These are phyloP conservation scores for Ophioninae sp. DNA, from an alignment of 2,888 invertebrate genomes.

Conservation along the genomic window DNA sequence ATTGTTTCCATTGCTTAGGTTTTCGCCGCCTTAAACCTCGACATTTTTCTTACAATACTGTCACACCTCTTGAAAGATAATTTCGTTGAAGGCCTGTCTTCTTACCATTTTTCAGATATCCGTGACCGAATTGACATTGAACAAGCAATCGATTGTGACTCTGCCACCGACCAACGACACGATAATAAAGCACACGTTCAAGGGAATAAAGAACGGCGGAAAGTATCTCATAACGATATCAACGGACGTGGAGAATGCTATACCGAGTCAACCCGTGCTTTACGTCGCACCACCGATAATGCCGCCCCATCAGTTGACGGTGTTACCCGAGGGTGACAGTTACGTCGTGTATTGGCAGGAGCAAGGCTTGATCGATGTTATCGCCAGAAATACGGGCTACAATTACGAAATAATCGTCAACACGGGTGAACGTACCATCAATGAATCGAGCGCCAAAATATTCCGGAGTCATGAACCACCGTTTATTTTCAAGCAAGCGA, in stretches of 20 bases:
- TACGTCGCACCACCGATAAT: conserved; percentile 84
- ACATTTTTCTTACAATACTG: background rate
- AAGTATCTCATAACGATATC: conserved; percentile 82
- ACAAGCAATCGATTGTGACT: conserved; percentile 81
- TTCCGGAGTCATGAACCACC: conserved; percentile 83
- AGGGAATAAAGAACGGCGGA: conserved; percentile 83
- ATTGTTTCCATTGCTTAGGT: background rate
- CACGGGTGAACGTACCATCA: conserved; percentile 82
- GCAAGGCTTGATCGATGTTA: conserved; percentile 76
- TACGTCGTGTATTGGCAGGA: conserved; percentile 87
- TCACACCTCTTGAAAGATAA: too few relatives aligned
- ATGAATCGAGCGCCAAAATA: conserved; percentile 78
- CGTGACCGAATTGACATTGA: conserved; percentile 81
- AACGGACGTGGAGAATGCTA: conserved; percentile 81
- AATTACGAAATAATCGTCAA: conserved; percentile 87
- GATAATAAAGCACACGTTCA: conserved; percentile 82
- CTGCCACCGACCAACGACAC: conserved; percentile 82
- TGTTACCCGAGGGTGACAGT: conserved; percentile 84
- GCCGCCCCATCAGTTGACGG: conserved; percentile 85
- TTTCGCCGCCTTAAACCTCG: too few relatives aligned
- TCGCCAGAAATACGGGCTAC: conserved; percentile 77
- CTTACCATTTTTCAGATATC: conserved; percentile 78
- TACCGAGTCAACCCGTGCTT: conserved; percentile 81
- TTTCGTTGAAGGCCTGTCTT: background rate
- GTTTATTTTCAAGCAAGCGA: conserved; percentile 82